Base-by-base conservation (phyloP, 2,797 vertebrate genomes). In the Amphiprion clarkii region DNA sequence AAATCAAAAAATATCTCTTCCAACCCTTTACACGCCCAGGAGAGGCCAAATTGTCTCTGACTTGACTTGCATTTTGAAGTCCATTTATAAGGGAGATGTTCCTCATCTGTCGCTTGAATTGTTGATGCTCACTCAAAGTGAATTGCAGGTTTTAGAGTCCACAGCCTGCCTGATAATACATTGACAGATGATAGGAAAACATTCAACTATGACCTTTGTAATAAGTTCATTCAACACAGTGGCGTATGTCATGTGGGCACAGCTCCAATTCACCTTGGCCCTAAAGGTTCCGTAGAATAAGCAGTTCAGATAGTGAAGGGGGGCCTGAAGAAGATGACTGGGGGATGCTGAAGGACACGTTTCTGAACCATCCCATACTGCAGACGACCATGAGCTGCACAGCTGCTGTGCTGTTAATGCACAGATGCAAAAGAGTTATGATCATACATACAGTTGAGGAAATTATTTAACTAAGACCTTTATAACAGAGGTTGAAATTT, bases 61-160 rank as follows among this genome's bases (percentile, higher is more conserved):
- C 33, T 6, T 33, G 33, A 33, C 33, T 33, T 33, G 33, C 19
- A 44, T 46, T 48, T 53, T 31, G 11, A 6, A 52, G 4, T 55
- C 27, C n/a, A 33, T 44, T 63, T 16, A 33, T 67, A n/a, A 46
- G 33, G 29, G 16, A 51, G 29, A 46, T 54, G 31, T 51, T 70
- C 21, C 5, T 27, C 25, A 52, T 64, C 66, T 55, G 19, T 59
- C 33, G 27, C 27, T 57, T 27, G 36, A 42, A 39, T 61, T 61
- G 49, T 54, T 29, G 48, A 54, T 27, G 31, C 21, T 48, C 25
- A 12, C 19, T 67, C 29, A 39, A 17, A 70, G 44, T 63, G 36
- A 27, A 66, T 56, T 78, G 58, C 67, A 67, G 53, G 39, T 42
- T 62, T 58, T 62, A 53, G 31, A 52, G 40, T 53, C 36, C 51